These are phyloP conservation scores for Proteles cristata DNA, from an alignment of 2,113 vertebrate genomes.

Conservation along the genomic window DNA sequence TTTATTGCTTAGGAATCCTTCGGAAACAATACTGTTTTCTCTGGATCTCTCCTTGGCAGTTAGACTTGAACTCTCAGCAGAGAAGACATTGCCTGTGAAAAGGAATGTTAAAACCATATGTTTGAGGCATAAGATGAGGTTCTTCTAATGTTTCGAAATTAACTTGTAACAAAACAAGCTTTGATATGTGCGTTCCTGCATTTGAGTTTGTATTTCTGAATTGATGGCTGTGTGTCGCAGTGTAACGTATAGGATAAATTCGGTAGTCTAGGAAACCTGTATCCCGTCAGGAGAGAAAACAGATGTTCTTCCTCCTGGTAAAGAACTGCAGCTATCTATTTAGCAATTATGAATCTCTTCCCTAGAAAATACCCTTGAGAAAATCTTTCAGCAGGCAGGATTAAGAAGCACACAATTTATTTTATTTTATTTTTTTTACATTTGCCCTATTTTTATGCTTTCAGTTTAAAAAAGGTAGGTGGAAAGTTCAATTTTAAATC, in stretches of 20 bases:
- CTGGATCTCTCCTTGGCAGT: background rate
- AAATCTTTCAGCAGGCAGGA: constrained; percentile 56
- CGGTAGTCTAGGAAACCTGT: constrained; percentile 80
- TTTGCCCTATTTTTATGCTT: background rate
- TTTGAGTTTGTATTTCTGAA: constrained; percentile 61
- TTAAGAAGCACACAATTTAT: constrained; percentile 11
- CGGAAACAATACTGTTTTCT: constrained; percentile 19
- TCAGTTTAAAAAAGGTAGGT: constrained; percentile 9
- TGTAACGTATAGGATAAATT: constrained; percentile 62
- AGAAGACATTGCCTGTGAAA: constrained; percentile 39
- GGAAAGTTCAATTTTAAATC: constrained; percentile 32
- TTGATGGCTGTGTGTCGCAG: constrained; percentile 50
- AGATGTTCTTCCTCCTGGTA: constrained; percentile 79
- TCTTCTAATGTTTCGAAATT: constrained; percentile 30
- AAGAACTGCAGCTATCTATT: constrained; percentile 67
- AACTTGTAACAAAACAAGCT: constrained; percentile 29
- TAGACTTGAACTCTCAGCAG: constrained; percentile 52
- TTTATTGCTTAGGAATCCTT: constrained; percentile 29
- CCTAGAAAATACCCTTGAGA: constrained; percentile 70
- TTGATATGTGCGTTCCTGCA: constrained; percentile 27
- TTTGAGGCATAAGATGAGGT: background rate
- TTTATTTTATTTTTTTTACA: background rate
- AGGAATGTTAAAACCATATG: background rate
- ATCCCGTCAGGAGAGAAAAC: constrained; percentile 76
- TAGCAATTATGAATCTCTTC: constrained; percentile 76